These are phyloP conservation scores for Drosophila bifasciata DNA, from an alignment of 1,140 invertebrate genomes.

Conservation along the genomic window DNA sequence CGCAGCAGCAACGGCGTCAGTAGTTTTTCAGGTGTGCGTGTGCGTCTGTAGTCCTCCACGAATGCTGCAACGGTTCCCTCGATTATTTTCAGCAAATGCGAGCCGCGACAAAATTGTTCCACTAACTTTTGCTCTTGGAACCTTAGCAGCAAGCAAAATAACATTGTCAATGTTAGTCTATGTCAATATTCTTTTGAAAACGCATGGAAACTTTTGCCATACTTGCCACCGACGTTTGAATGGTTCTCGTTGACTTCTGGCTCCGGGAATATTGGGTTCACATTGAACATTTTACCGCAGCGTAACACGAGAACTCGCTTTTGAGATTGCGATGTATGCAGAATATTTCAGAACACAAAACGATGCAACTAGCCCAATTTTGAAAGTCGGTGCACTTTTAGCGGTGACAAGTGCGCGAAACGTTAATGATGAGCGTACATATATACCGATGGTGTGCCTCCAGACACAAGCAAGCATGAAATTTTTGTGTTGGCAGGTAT, in stretches of 20 bases:
- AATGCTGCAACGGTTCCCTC: constrained; percentile 49
- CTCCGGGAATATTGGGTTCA: constrained; percentile 27
- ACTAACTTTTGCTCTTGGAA: constrained; percentile 68
- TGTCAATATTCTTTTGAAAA: neutral
- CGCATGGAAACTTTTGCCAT: neutral
- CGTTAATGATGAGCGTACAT: no score
- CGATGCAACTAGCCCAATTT: no score
- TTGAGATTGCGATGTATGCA: no score
- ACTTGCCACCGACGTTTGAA: constrained; percentile 40
- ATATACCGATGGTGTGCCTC: no score
- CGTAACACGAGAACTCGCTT: no score
- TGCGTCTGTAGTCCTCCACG: constrained; percentile 35
- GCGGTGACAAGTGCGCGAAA: no score
- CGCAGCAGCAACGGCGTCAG: constrained; percentile 60
- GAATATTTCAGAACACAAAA: no score
- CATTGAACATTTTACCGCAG: constrained; percentile 50
- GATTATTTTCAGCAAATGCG: constrained; percentile 60
- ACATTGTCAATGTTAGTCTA: neutral
- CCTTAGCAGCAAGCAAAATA: constrained; percentile 26
- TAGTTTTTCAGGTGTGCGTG: constrained; percentile 56
- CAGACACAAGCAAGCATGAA: no score
- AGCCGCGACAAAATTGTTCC: constrained; percentile 55
- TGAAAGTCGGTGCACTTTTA: no score
- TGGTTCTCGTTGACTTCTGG: neutral
- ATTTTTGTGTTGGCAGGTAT: no score